Evolutionary conservation across 2,113 vertebrate genomes (phyloP).

Genomic region (Prochilodus magdalenae): DNA sequence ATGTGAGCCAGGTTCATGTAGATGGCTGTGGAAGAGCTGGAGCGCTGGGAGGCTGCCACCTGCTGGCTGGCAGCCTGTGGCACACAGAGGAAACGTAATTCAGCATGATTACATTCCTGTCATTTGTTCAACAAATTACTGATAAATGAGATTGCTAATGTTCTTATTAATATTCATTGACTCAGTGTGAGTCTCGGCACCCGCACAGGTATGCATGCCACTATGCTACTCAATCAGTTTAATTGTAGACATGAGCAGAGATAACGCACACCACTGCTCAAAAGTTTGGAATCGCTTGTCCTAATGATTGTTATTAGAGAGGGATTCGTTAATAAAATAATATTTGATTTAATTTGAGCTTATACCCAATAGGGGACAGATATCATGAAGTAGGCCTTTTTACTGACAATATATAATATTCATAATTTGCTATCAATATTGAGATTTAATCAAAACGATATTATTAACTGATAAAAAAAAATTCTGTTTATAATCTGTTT

Average conservation of each 20-base stretch:
- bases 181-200: not conserved
- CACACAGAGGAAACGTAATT: conserved; percentile 19
- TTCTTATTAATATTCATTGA: not conserved
- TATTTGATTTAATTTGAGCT: no score
- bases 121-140: not conserved
- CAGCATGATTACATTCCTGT: not conserved
- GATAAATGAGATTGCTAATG: not conserved
- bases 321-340: no score
- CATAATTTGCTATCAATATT: no score
- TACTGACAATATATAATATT: no score
- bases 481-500: no score
- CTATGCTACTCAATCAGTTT: not conserved
- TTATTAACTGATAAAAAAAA: no score
- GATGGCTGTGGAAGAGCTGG: conserved; percentile 88
- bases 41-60: conserved; percentile 84
- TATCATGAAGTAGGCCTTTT: no score
- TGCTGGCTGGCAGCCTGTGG: conserved; percentile 76
- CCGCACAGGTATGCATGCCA: not conserved
- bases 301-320: no score
- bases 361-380: no score
- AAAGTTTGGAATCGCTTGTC: no score
- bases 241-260: not conserved
- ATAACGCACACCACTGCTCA: not conserved
- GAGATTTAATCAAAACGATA: no score
- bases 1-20: conserved; percentile 98